phyloP scores from a whole-genome alignment of 2,888 invertebrate species.

The Malacosoma neustria region DNA sequence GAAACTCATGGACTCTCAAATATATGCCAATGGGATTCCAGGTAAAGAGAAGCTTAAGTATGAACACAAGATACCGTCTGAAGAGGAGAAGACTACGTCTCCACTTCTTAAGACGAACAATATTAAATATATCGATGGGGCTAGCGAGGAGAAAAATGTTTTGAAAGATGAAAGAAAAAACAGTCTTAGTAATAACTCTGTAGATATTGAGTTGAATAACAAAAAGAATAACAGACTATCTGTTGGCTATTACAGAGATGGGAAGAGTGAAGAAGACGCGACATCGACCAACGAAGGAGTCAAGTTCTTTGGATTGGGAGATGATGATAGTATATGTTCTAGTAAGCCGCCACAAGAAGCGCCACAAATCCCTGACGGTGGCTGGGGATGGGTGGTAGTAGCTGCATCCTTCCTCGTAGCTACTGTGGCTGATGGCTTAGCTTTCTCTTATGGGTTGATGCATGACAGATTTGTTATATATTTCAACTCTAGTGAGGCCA shows the following conservation, averaged over 20 bases:
- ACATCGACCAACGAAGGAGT: constrained; percentile 64
- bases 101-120: constrained; percentile 49
- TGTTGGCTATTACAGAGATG: constrained; percentile 39
- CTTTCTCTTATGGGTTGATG: constrained; percentile 93
- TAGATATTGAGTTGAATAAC: constrained; percentile 46
- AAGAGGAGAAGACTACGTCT: constrained; percentile 67
- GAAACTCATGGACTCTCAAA: constrained; percentile 64
- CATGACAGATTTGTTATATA: constrained; percentile 85
- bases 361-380: constrained; percentile 86
- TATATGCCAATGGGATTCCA: constrained; percentile 61
- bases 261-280: constrained; percentile 53
- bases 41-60: constrained; percentile 55
- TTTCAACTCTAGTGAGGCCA: constrained; percentile 85
- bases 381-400: constrained; percentile 95
- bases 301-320: constrained; percentile 68
- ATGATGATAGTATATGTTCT: constrained; percentile 65
- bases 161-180: constrained; percentile 30
- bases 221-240: constrained; percentile 33
- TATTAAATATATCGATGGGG: constrained; percentile 50
- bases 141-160: constrained; percentile 36
- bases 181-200: constrained; percentile 49
- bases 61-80: constrained; percentile 59
- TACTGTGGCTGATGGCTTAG: constrained; percentile 93
- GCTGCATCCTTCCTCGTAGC: constrained; percentile 89
- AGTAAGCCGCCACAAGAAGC: constrained; percentile 42